phyloP scores from a whole-genome alignment of 2,888 invertebrate genomes.

The Mesoligia furuncula region DNA sequence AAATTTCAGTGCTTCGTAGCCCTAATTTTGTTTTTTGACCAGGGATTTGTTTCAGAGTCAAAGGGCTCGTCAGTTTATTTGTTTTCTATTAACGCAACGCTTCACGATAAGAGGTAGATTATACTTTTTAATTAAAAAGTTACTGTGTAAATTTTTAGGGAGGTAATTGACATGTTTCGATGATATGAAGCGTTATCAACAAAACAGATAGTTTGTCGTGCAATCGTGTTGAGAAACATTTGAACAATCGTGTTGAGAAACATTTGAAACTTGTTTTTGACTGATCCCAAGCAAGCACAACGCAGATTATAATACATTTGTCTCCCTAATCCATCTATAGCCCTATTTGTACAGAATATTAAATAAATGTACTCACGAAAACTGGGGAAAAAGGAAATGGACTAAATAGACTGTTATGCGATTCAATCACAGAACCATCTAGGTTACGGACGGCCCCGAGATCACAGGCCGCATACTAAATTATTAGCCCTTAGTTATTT shows the following conservation, averaged over 20 bases:
- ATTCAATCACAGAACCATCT: conserved; percentile 85
- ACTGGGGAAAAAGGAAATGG: conserved; percentile 74
- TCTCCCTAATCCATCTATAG: conserved; percentile 16
- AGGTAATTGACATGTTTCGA: background rate
- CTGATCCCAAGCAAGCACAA: background rate
- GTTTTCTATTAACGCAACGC: background rate
- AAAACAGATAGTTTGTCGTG: background rate
- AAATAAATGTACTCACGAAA: conserved; percentile 59
- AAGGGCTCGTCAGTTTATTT: background rate
- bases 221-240: background rate
- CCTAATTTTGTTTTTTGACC: conserved; percentile 34
- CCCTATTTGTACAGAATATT: conserved; percentile 41
- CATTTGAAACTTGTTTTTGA: background rate
- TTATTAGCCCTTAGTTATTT: conserved; percentile 88
- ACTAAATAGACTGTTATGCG: conserved; percentile 82
- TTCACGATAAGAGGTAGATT: background rate
- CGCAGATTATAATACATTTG: background rate
- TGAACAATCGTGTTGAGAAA: background rate
- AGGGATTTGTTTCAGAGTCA: background rate
- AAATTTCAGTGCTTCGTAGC: background rate
- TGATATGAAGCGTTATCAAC: background rate
- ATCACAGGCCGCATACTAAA: conserved; percentile 89
- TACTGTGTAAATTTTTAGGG: background rate
- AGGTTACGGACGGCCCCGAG: conserved; percentile 79
- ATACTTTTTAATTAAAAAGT: background rate